Base-by-base conservation (phyloP, 2,113 vertebrate genomes). In the Malurus melanocephalus region DNA sequence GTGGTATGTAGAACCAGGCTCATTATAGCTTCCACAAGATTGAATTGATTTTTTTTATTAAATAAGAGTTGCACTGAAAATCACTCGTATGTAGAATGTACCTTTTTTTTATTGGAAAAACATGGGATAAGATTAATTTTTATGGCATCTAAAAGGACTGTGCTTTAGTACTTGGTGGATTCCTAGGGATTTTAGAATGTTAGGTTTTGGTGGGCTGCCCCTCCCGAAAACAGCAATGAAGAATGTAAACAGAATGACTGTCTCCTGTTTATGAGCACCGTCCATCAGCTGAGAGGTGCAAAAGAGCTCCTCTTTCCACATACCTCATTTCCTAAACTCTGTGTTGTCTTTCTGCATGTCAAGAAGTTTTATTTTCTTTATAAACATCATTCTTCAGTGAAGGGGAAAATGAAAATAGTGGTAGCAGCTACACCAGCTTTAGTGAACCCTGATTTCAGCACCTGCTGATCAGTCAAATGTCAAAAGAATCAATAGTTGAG, bases 391-490 rank as follows among this genome's bases (percentile, higher is more conserved):
- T 80, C n/a, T 52, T 77, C n/a, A 67, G 0, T 86, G 62, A 86
- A 84, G 27, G 40, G 24, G 24, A 9, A 91, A 84, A 61, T 21
- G 4, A 88, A 83, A 80, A 32, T 35, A 26, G 21, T 80, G 40
- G 30, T 77, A 77, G 56, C 35, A 85, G 52, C 60, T 77, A 60
- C 35, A 62, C 8, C 52, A 80, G 60, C 52, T 7, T 80, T 83
- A 78, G 35, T 69, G 80, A 85, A 77, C 30, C n/a, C 35, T 80
- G 56, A 56, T 56, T 92, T 77, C 80, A 87, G 72, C 52, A 52
- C 55, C 21, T 85, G 12, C 91, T 76, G 80, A 88, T 89, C 87
- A 86, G 93, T 81, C 75, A 89, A 27, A 60, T 77, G 84, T 86
- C 83, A 81, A 45, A 64, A 87, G 48, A 74, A 89, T 93, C 17